Percentiles rank a stretch among this genome's conserved stretches.
phyloP scores from a whole-genome alignment of 2,797 vertebrate genomes.

The Sandelia bainsii region DNA sequence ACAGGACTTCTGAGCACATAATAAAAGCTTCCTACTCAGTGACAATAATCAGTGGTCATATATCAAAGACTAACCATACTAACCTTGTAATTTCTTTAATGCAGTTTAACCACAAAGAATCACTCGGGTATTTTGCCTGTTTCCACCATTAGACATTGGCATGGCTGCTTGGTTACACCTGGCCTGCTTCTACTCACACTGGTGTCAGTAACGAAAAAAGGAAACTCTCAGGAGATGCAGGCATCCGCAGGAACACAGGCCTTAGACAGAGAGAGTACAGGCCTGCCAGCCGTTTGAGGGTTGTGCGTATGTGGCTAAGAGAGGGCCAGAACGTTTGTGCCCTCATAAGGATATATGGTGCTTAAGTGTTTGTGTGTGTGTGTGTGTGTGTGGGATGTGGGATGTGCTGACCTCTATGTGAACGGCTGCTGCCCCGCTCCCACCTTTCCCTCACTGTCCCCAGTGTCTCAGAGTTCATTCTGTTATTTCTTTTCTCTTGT shows the following conservation, averaged over 20 bases:
- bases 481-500: constrained; percentile 77
- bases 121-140: constrained; percentile 3
- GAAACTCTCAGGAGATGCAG: constrained; percentile 45
- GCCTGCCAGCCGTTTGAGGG: constrained; percentile 71
- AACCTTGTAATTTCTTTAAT: constrained; percentile 31
- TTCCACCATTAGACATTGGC: constrained; percentile 21
- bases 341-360: constrained; percentile 35
- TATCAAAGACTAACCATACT: constrained; percentile 8
- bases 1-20: constrained; percentile 34
- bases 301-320: constrained; percentile 58
- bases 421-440: constrained; percentile 77
- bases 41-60: constrained; percentile 33
- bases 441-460: constrained; percentile 77
- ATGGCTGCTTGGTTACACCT: constrained; percentile 65
- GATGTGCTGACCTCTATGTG: constrained; percentile 65
- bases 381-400: constrained; percentile 41
- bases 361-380: constrained; percentile 27
- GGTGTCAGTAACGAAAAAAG: constrained; percentile 35
- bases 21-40: constrained; percentile 20
- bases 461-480: constrained; percentile 77
- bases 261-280: constrained; percentile 58
- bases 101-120: constrained; percentile 14
- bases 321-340: constrained; percentile 49
- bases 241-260: constrained; percentile 62
- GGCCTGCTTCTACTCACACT: constrained; percentile 47